Conservation (phyloP, 1,140 invertebrate genomes). For the Aphis gossypii region DNA sequence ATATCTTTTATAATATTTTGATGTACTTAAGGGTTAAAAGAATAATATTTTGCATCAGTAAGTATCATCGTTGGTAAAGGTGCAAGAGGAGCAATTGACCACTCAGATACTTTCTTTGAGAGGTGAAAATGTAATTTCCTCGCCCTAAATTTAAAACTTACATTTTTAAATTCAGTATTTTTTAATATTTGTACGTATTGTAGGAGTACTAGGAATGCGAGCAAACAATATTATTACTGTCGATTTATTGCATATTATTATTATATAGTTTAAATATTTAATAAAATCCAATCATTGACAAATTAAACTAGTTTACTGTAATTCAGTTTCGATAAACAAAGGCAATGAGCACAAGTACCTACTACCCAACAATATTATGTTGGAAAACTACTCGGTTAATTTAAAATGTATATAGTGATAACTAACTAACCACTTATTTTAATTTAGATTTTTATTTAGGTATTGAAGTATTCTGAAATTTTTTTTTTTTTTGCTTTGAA, state of each 20-base stretch:
- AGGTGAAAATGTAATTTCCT: neutral
- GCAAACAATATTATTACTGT: neutral
- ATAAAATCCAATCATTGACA: neutral
- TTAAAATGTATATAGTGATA: neutral
- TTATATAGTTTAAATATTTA: neutral
- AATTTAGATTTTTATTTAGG: neutral
- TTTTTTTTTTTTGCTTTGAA: neutral
- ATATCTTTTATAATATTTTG: neutral
- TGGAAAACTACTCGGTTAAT: neutral
- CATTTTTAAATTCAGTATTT: too few species aligned
- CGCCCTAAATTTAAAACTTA: neutral
- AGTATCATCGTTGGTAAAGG: neutral
- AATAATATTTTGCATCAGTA: neutral
- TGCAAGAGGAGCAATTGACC: neutral
- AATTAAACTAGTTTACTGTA: neutral
- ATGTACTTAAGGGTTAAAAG: neutral
- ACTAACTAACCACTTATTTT: neutral
- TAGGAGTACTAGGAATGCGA: too few species aligned
- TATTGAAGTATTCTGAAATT: neutral
- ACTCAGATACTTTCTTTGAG: neutral
- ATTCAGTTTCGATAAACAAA: neutral
- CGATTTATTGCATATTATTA: neutral
- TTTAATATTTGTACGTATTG: too few species aligned
- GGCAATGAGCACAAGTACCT: too few species aligned
- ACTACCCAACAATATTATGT: too few species aligned